Evolutionary conservation across 2,888 invertebrate genomes (phyloP).

Genomic region (Amblyteles armatorius): DNA sequence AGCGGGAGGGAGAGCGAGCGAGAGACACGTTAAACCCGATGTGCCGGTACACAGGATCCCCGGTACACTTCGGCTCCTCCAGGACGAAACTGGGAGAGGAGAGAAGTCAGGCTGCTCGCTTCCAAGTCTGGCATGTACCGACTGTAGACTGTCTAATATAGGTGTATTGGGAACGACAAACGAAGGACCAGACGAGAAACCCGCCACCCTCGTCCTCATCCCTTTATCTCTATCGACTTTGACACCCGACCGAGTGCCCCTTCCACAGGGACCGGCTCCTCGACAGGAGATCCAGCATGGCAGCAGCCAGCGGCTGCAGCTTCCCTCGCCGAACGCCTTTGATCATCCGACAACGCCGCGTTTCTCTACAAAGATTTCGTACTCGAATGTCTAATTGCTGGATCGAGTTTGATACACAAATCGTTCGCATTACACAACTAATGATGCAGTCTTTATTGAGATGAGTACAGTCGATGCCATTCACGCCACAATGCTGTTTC

Average conservation of each 20-base stretch:
- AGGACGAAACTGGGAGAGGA: conserved; percentile 13
- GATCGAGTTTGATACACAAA: neutral
- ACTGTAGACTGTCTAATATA: conserved; percentile 24
- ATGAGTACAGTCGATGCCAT: neutral
- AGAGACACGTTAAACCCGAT: conserved; percentile 66
- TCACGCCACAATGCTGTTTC: neutral
- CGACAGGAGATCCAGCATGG: neutral
- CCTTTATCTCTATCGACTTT: conserved; percentile 71
- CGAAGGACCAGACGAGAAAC: conserved; percentile 47
- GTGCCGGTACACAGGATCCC: conserved; percentile 46
- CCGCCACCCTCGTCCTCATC: conserved; percentile 27
- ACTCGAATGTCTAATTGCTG: conserved; percentile 12
- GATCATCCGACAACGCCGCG: conserved; percentile 34
- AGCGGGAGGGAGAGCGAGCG: conserved; percentile 13
- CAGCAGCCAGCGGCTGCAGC: neutral
- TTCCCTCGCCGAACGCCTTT: conserved; percentile 51
- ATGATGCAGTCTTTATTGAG: neutral
- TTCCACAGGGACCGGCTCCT: conserved; percentile 36
- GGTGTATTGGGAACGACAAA: conserved; percentile 34
- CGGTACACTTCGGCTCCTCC: conserved; percentile 49
- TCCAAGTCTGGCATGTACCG: conserved; percentile 16
- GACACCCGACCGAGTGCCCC: conserved; percentile 74
- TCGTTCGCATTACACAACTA: neutral
- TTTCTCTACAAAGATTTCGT: neutral
- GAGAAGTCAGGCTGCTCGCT: conserved; percentile 36